Evolutionary conservation across 2,113 vertebrate species (phyloP).

Genomic region (Junco hyemalis): DNA sequence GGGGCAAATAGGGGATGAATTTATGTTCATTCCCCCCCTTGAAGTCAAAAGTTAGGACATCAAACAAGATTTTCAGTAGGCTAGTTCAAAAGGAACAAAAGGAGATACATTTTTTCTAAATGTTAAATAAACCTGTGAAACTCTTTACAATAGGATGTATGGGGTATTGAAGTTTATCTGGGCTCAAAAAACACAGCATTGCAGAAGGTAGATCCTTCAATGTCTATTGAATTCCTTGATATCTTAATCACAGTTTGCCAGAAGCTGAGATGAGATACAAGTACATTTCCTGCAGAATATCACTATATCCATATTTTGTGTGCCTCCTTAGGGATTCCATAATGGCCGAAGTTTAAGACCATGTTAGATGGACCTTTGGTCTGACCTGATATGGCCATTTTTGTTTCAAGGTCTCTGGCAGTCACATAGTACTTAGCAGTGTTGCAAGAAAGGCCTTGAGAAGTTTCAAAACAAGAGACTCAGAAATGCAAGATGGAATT

Average conservation of each 20-base stretch:
- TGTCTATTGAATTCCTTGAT: neutral
- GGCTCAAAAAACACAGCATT: neutral
- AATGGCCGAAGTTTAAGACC: neutral
- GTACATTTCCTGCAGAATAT: neutral
- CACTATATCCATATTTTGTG: neutral
- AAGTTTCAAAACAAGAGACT: constrained; percentile 47
- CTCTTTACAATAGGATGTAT: neutral
- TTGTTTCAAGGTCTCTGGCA: constrained; percentile 22
- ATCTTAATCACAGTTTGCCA: neutral
- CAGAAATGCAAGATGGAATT: constrained; percentile 28
- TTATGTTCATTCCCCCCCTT: neutral
- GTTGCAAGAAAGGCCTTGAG: constrained; percentile 23
- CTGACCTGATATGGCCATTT: neutral
- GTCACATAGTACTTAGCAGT: neutral
- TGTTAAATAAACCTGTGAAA: neutral
- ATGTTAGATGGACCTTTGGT: neutral
- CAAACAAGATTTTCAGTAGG: neutral
- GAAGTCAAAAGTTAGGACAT: neutral
- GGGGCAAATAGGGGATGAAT: neutral
- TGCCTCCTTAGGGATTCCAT: neutral
- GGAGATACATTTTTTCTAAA: neutral
- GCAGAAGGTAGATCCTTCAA: neutral
- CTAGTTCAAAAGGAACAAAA: neutral
- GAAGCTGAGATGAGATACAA: neutral
- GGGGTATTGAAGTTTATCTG: neutral